These are phyloP conservation scores for Micrasema minimum DNA, from an alignment of 1,140 invertebrate species.

Conservation along the genomic window DNA sequence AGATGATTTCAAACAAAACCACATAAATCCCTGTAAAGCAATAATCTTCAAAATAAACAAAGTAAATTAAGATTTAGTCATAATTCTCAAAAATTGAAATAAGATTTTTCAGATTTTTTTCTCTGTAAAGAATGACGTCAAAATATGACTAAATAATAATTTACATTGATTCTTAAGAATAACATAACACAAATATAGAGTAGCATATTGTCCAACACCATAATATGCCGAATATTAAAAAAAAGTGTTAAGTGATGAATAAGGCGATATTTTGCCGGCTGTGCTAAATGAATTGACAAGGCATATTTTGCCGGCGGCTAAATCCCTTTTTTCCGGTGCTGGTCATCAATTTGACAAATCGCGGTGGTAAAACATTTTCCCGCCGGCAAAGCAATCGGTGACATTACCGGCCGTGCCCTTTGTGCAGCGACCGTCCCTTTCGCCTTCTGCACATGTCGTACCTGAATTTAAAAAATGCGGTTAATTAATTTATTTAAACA, in stretches of 20 bases:
- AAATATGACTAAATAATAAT: no score
- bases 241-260: constrained; percentile 27
- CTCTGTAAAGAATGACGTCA: no score
- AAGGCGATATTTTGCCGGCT: constrained; percentile 29
- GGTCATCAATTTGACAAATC: constrained; percentile 4
- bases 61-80: background rate
- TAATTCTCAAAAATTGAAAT: constrained; percentile 2
- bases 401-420: constrained; percentile 94
- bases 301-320: constrained; percentile 27
- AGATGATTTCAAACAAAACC: constrained; percentile 30
- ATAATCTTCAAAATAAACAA: background rate
- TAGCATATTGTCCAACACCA: constrained; percentile 27
- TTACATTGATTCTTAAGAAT: no score
- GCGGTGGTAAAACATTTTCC: constrained; percentile 37
- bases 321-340: constrained; percentile 23
- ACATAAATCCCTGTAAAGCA: constrained; percentile 33
- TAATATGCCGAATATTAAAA: constrained; percentile 28
- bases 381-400: constrained; percentile 42
- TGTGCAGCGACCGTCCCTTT: constrained; percentile 93
- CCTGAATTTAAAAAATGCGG: constrained; percentile 70
- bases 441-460: constrained; percentile 95
- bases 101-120: background rate
- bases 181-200: constrained; percentile 23
- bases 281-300: constrained; percentile 22
- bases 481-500: constrained; percentile 43